These are phyloP conservation scores for Musca vetustissima DNA, from an alignment of 1,140 invertebrate species.

Conservation along the genomic window DNA sequence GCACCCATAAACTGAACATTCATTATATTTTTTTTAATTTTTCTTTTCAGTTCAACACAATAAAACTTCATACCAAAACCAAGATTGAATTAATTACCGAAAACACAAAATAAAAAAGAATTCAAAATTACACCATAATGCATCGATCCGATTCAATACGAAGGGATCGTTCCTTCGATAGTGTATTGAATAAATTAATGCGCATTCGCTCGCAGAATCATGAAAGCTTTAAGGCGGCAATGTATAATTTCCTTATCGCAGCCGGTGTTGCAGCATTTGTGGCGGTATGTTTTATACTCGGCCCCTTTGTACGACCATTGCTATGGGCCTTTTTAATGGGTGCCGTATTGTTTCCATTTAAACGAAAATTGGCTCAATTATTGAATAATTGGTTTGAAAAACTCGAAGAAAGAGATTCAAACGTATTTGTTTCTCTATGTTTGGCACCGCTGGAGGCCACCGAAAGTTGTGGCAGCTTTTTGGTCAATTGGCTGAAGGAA, in stretches of 20 bases:
- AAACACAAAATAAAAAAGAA: background rate
- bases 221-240: conserved; percentile 73
- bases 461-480: conserved; percentile 66
- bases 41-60: background rate
- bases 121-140: conserved; percentile 31
- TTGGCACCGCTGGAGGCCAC: conserved; percentile 70
- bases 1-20: too few relatives aligned
- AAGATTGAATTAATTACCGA: background rate
- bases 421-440: conserved; percentile 66
- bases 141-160: conserved; percentile 50
- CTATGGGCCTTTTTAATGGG: conserved; percentile 93
- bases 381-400: conserved; percentile 69
- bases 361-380: conserved; percentile 66
- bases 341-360: conserved; percentile 84
- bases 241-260: conserved; percentile 82
- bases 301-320: conserved; percentile 88
- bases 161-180: conserved; percentile 53
- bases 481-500: conserved; percentile 63
- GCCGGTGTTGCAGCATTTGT: conserved; percentile 78
- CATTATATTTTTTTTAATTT: background rate
- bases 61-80: conserved; percentile 29
- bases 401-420: conserved; percentile 61
- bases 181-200: conserved; percentile 47
- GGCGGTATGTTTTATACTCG: conserved; percentile 69
- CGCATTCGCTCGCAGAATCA: conserved; percentile 50